These are phyloP conservation scores for Digitonthophagus gazella DNA, from an alignment of 2,888 invertebrate species.

Conservation along the genomic window DNA sequence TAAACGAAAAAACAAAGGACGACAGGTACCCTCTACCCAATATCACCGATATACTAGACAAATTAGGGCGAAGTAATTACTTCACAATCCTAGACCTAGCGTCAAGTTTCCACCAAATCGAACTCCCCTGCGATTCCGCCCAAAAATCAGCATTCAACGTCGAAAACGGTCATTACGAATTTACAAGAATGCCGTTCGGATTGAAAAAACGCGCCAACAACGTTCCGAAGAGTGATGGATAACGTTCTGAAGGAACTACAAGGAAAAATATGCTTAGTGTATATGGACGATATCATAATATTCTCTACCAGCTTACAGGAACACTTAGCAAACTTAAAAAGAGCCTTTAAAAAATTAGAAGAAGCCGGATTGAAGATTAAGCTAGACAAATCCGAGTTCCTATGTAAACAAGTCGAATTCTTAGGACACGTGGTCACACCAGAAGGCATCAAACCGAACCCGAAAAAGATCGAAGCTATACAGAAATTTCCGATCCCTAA, in stretches of 20 bases:
- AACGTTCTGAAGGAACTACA: slow-evolving; percentile 29
- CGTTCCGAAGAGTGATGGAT: slow-evolving; percentile 36
- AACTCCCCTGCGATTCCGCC: slow-evolving; percentile 33
- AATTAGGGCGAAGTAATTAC: slow-evolving; percentile 38
- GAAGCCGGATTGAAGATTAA: no score
- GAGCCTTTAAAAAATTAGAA: no score
- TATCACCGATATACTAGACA: slow-evolving; percentile 40
- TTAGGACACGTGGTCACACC: slow-evolving; percentile 26
- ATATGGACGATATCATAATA: slow-evolving; percentile 35
- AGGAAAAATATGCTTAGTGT: slow-evolving; percentile 31
- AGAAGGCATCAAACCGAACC: slow-evolving; percentile 28
- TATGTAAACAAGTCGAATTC: no score
- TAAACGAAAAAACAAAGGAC: slow-evolving; percentile 38
- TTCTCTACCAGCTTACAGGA: slow-evolving; percentile 30
- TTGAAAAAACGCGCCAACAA: slow-evolving; percentile 37
- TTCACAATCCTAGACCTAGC: slow-evolving; percentile 41
- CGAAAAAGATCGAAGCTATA: slow-evolving; percentile 20
- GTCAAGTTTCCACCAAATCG: slow-evolving; percentile 42
- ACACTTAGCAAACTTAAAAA: slow-evolving; percentile 27
- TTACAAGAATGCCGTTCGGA: slow-evolving; percentile 37
- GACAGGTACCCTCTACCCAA: slow-evolving; percentile 41
- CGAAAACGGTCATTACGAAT: slow-evolving; percentile 38
- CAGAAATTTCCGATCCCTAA: slow-evolving; percentile 22
- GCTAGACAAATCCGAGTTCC: no score
- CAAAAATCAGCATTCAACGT: slow-evolving; percentile 40